These are phyloP conservation scores for Saccostrea echinata DNA, from an alignment of 1,140 invertebrate genomes.

Conservation along the genomic window DNA sequence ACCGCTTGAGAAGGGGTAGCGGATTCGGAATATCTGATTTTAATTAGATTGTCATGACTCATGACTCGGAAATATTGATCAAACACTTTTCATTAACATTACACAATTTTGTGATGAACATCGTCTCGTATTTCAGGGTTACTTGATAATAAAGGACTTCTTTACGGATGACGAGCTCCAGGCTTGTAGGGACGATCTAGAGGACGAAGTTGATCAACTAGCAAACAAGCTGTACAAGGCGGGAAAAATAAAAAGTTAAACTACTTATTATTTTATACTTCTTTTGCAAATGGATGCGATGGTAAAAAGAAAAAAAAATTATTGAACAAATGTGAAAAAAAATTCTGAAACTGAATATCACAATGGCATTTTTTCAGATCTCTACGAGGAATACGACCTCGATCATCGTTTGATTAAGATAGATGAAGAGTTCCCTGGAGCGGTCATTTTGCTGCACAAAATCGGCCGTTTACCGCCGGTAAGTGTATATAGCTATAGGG, in stretches of 20 bases:
- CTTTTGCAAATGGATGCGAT: not conserved
- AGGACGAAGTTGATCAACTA: constrained; percentile 73
- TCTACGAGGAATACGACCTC: constrained; percentile 73
- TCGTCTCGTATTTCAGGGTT: constrained; percentile 63
- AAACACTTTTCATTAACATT: no score
- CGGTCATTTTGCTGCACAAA: constrained; percentile 75
- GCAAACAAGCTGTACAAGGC: constrained; percentile 74
- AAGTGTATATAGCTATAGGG: constrained; percentile 33
- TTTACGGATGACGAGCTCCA: constrained; percentile 69
- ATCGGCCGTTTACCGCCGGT: constrained; percentile 71
- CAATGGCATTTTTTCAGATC: constrained; percentile 61
- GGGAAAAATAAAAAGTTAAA: constrained; percentile 75
- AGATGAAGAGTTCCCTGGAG: constrained; percentile 76
- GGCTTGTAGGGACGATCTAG: constrained; percentile 66
- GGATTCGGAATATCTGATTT: no score
- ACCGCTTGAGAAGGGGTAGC: no score
- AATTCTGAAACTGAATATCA: not conserved
- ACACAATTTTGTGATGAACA: no score
- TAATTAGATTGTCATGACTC: no score
- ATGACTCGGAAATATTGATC: no score
- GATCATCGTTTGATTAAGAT: constrained; percentile 72
- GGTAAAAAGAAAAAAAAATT: not conserved
- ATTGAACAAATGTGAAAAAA: not conserved
- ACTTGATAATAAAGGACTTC: constrained; percentile 74
- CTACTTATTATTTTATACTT: not conserved